These are phyloP conservation scores for Cirrhinus molitorella DNA, from an alignment of 2,797 vertebrate species.

Conservation along the genomic window DNA sequence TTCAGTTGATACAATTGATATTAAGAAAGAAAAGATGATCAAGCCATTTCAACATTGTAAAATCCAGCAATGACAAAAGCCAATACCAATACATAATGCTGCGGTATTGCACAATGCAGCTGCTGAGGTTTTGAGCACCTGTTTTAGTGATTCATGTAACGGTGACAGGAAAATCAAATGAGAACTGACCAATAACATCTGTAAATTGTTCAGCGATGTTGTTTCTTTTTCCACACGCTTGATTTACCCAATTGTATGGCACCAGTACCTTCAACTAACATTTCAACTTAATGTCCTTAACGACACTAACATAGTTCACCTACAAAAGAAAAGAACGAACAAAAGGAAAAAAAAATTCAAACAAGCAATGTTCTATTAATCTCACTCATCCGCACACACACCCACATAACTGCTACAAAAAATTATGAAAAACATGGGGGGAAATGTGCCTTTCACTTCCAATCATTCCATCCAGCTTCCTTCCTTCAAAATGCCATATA, in stretches of 20 bases:
- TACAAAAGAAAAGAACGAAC: conserved; percentile 75
- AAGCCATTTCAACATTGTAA: conserved; percentile 89
- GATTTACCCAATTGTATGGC: conserved; percentile 57
- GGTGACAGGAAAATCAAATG: conserved; percentile 20
- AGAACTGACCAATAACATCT: conserved; percentile 18
- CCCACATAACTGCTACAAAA: conserved; percentile 77
- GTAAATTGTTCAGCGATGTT: conserved; percentile 10
- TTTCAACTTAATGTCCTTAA: conserved; percentile 48
- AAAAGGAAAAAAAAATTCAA: conserved; percentile 53
- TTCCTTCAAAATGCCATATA: conserved; percentile 70
- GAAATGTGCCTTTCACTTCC: conserved; percentile 70
- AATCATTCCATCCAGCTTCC: conserved; percentile 68
- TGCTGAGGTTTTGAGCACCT: conserved; percentile 95
- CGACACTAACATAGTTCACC: conserved; percentile 56
- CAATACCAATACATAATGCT: conserved; percentile 99
- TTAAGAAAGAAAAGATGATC: conserved; percentile 29
- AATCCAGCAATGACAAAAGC: conserved; percentile 98
- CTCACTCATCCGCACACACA: conserved; percentile 65
- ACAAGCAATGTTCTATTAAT: conserved; percentile 53
- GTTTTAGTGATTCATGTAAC: conserved; percentile 75
- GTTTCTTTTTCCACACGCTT: conserved; percentile 40
- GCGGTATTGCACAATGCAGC: conserved; percentile 72
- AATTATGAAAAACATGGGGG: conserved; percentile 74
- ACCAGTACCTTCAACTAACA: conserved; percentile 63
- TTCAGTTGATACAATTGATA: conserved; percentile 49